Evolutionary conservation across 2,797 vertebrate genomes (phyloP), one percentile per base, ranked within the genome.

Genomic region (Tokudaia muenninki): DNA sequence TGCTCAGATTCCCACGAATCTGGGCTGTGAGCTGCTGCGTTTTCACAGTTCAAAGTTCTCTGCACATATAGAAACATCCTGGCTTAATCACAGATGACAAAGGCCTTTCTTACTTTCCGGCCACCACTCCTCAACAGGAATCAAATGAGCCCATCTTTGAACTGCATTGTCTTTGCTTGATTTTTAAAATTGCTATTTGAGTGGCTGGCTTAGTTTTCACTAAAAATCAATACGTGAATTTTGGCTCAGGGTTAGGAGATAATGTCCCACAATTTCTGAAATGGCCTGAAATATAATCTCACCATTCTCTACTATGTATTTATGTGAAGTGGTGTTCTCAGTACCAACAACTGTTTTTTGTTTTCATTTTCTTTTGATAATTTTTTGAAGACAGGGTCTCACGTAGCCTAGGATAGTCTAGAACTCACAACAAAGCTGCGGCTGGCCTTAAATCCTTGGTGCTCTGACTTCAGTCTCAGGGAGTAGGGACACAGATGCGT

Each of bases 131-230:
- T n/a, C 34, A 4, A 47, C 34, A 65, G 37, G 75, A 65, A 61
- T 63, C 31, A 90, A 79, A 65, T 65, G 21, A 90, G 57, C 55
- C 22, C 26, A 24, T 19, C 88, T 90, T 90, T 61, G 41, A 50
- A 65, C 29, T 50, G 31, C 44, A 65, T 78, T 79, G 75, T 65
- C 57, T 65, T 79, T 90, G 75, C 63, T 90, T 90, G 74, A 90
- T 90, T 90, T 90, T 52, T 63, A 50, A 89, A 65, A 90, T 90
- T 79, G 88, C 59, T 90, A 37, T 77, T 79, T 79, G 87, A 89
- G 87, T 89, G 37, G 37, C 52, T 44, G 59, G 16, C 61, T 90
- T 52, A n/a, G 21, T n/a, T 90, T 79, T 79, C 9, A 6, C 31
- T 63, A 50, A 78, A 90, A 79, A 79, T 79, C 88, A 90, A 52